Evolutionary conservation across 2,888 invertebrate species (phyloP).

Genomic region (Merodon equestris): DNA sequence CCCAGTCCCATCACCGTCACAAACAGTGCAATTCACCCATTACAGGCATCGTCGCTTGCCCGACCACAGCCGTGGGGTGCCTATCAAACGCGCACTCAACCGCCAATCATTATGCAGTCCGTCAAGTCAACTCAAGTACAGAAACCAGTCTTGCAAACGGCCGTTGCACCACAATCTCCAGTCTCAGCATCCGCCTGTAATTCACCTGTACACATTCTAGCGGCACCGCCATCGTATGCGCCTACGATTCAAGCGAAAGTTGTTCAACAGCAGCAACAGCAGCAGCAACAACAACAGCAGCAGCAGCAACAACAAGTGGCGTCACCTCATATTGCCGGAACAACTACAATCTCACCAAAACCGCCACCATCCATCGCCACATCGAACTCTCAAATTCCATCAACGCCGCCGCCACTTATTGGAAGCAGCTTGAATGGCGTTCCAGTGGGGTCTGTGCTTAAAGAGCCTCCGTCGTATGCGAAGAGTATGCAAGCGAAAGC

Average conservation of each 20-base stretch:
- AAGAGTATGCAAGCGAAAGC: constrained; percentile 90
- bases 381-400: constrained; percentile 76
- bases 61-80: constrained; percentile 93
- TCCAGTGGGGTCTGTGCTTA: constrained; percentile 73
- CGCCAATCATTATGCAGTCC: constrained; percentile 97
- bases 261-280: constrained; percentile 77
- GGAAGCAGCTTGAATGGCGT: constrained; percentile 78
- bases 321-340: constrained; percentile 79
- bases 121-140: constrained; percentile 97
- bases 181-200: constrained; percentile 81
- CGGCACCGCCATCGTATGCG: constrained; percentile 90
- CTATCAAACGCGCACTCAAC: constrained; percentile 90
- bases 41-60: constrained; percentile 79
- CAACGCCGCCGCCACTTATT: constrained; percentile 81
- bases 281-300: constrained; percentile 72
- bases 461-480: constrained; percentile 94
- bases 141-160: constrained; percentile 96
- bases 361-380: constrained; percentile 74
- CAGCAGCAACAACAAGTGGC: constrained; percentile 79
- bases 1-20: constrained; percentile 90
- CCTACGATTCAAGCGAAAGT: constrained; percentile 83
- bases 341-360: constrained; percentile 78
- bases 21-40: constrained; percentile 80
- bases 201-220: constrained; percentile 78
- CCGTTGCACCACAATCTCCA: constrained; percentile 93